Evolutionary conservation across 2,797 vertebrate genomes (phyloP), one percentile per base, ranked within the genome.

Genomic region (Echiichthys vipera): DNA sequence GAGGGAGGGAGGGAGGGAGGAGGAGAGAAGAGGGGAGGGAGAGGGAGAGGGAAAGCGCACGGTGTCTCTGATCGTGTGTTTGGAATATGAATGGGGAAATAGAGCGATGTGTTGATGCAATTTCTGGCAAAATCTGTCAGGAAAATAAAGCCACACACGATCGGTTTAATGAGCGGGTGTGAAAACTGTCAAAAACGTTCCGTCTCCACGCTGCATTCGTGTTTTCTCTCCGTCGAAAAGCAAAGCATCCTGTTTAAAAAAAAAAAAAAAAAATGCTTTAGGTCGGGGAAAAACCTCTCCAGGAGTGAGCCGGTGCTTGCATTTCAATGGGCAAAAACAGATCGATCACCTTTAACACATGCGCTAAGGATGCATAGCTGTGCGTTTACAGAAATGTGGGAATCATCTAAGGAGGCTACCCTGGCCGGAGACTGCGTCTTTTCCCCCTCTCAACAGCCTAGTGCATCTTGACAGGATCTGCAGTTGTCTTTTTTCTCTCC

Each of bases 401-500:
- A 75, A 84, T 78, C 69, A 83, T 85, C 67, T 46, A 65, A 83
- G 79, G 53, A 69, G 73, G 65, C 65, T 71, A 64, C 54, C 57
- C 37, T 22, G n/a, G 78, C 63, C 71, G 74, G 71, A 86, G 80
- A 93, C 92, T 92, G 91, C 89, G 92, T 91, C 89, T 89, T 92
- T 84, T 1, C 2, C 18, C 65, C 46, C 75, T 74, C 76, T 76
- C 77, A 74, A 65, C 84, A 80, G 75, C 72, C 80, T 78, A 78
- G 81, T 67, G 84, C 84, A 89, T 91, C 89, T 89, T 85, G 74
- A 87, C 85, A 80, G 82, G 72, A 83, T 88, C 90, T 88, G 93
- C 91, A 88, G 90, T 88, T 90, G 83, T 80, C 84, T 76, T 73
- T 65, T 64, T 61, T 51, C 57, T 17, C 69, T 64, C 67, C 49